Conservation (phyloP, 2,113 vertebrate species). For the Rafetus swinhoei region DNA sequence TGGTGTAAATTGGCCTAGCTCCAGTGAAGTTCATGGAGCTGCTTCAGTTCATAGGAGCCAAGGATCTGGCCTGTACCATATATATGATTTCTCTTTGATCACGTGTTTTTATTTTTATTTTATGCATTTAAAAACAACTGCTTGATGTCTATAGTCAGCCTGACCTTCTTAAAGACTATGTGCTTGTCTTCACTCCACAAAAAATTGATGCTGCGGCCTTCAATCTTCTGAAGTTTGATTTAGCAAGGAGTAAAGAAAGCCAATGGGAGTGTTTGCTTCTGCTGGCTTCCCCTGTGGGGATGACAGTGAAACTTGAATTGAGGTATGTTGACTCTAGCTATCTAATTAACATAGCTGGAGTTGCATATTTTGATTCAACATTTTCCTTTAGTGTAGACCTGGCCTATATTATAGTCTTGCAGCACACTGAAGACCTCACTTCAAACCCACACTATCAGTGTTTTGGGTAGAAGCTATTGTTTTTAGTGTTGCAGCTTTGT, state of each 20-base stretch:
- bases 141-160: slow-evolving; percentile 57
- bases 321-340: too few relatives aligned
- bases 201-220: too few relatives aligned
- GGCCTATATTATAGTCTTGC: background rate
- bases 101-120: rapidly evolving
- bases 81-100: background rate
- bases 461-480: slow-evolving; percentile 31
- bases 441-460: background rate
- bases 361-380: too few relatives aligned
- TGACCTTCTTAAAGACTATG: slow-evolving; percentile 28
- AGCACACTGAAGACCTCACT: slow-evolving; percentile 14
- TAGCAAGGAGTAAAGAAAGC: too few relatives aligned
- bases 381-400: too few relatives aligned
- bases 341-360: too few relatives aligned
- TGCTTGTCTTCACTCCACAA: too few relatives aligned
- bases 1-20: background rate
- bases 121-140: slow-evolving; percentile 15
- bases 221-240: too few relatives aligned
- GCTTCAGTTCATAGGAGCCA: background rate
- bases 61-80: background rate
- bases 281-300: too few relatives aligned
- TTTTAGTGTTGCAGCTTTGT: background rate
- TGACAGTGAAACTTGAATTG: too few relatives aligned
- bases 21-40: background rate
- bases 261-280: too few relatives aligned